These are phyloP conservation scores for Caranx ignobilis DNA, from an alignment of 2,113 vertebrate genomes.

Conservation along the genomic window DNA sequence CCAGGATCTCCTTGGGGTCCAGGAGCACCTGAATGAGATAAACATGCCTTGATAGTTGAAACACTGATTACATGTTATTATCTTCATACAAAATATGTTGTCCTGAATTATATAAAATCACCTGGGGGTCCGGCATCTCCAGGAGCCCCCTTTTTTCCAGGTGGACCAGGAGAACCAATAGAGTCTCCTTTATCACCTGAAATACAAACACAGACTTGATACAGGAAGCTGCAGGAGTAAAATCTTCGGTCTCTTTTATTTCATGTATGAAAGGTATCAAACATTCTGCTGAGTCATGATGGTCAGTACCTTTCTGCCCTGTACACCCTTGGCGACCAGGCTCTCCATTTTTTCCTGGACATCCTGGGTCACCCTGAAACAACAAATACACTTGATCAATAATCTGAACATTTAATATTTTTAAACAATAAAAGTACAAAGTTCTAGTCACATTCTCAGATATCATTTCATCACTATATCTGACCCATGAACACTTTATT, in stretches of 20 bases:
- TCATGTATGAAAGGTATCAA: neutral
- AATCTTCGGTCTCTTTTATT: neutral
- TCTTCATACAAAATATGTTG: neutral
- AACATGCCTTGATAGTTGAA: neutral
- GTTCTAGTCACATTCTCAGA: neutral
- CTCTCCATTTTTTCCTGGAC: constrained; percentile 61
- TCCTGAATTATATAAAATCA: constrained; percentile 30
- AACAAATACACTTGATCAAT: neutral
- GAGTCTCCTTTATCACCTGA: constrained; percentile 81
- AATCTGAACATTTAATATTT: neutral
- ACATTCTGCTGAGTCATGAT: neutral
- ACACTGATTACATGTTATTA: neutral
- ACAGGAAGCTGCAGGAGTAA: neutral
- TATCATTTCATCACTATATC: neutral
- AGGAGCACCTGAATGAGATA: constrained; percentile 49
- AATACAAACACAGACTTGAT: neutral
- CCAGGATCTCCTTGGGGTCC: constrained; percentile 71
- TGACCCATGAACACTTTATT: neutral
- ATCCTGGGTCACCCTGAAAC: constrained; percentile 76
- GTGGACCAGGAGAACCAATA: constrained; percentile 48
- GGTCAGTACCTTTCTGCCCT: constrained; percentile 75
- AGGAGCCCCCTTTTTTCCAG: constrained; percentile 69
- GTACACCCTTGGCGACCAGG: constrained; percentile 63
- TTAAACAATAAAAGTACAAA: neutral
- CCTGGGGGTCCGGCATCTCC: constrained; percentile 71